A percentile compares a stretch with the other conserved stretches of the same genome.
Evolutionary conservation across 92 coral and sea anemone genomes (phyloP).

Genomic region (Phenganax marumi): DNA sequence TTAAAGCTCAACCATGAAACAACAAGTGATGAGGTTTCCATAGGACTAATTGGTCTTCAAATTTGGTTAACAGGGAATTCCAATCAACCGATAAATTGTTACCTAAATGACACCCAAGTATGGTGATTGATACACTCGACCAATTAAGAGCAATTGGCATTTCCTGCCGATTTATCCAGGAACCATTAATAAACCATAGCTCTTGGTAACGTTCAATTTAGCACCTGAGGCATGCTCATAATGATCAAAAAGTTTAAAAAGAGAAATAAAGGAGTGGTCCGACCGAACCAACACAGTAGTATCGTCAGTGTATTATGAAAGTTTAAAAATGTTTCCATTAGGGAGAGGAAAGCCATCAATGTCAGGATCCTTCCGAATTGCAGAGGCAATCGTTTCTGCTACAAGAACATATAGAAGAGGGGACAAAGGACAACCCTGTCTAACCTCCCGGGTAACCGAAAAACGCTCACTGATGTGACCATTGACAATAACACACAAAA

Average conservation of each 20-base stretch:
- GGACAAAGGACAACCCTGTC: conserved; percentile 46
- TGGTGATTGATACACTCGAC: conserved; percentile 7
- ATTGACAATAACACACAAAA: conserved; percentile 16
- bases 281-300: conserved; percentile 25
- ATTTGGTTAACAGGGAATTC: background rate
- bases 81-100: background rate
- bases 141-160: conserved; percentile 36
- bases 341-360: too few species aligned
- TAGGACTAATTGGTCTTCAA: background rate
- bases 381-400: conserved; percentile 23
- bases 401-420: conserved; percentile 39
- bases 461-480: background rate
- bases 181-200: conserved; percentile 45
- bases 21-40: conserved; percentile 40
- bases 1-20: conserved; percentile 37
- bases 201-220: conserved; percentile 36
- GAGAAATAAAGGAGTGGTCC: background rate
- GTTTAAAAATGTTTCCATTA: background rate
- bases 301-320: conserved; percentile 50
- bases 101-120: conserved; percentile 23
- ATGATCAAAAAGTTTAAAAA: conserved; percentile 6
- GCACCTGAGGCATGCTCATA: conserved; percentile 53
- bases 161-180: conserved; percentile 32
- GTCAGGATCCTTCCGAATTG: background rate
- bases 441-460: background rate